Conservation (phyloP, 2,888 invertebrate genomes). For the Leucoma salicis region DNA sequence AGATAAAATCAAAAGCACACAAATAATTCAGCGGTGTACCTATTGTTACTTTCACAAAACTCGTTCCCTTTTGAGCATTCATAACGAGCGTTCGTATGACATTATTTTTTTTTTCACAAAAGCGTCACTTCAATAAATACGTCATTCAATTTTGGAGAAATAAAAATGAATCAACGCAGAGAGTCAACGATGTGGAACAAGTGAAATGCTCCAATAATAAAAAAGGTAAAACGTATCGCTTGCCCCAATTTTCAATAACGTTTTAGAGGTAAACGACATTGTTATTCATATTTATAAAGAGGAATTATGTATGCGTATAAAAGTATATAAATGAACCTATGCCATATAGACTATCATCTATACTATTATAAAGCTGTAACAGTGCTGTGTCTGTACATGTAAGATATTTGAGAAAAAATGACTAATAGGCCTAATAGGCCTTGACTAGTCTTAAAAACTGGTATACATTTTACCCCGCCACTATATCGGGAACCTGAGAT, state of each 20-base stretch:
- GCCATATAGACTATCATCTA: too few species aligned
- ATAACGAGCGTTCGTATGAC: constrained; percentile 47
- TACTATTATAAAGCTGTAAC: too few species aligned
- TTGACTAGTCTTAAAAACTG: too few species aligned
- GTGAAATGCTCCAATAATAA: constrained; percentile 69
- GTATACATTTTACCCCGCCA: too few species aligned
- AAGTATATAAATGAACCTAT: too few species aligned
- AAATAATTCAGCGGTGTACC: constrained; percentile 40
- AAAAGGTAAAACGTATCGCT: constrained; percentile 61
- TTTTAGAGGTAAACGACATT: constrained; percentile 62
- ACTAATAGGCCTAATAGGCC: too few species aligned
- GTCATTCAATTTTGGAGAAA: constrained; percentile 58
- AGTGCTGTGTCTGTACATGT: too few species aligned
- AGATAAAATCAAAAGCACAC: constrained; percentile 28
- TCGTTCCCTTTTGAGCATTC: constrained; percentile 36
- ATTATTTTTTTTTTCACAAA: constrained; percentile 45
- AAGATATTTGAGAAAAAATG: too few species aligned
- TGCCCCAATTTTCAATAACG: constrained; percentile 67
- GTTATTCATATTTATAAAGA: constrained; percentile 65
- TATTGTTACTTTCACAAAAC: constrained; percentile 49
- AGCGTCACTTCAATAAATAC: constrained; percentile 60
- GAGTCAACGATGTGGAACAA: constrained; percentile 71
- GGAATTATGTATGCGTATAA: constrained; percentile 45
- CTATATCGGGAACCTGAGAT: too few species aligned
- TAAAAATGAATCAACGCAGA: constrained; percentile 61